Conservation (phyloP, 2,888 invertebrate species). For the Parasteatoda lunata region DNA sequence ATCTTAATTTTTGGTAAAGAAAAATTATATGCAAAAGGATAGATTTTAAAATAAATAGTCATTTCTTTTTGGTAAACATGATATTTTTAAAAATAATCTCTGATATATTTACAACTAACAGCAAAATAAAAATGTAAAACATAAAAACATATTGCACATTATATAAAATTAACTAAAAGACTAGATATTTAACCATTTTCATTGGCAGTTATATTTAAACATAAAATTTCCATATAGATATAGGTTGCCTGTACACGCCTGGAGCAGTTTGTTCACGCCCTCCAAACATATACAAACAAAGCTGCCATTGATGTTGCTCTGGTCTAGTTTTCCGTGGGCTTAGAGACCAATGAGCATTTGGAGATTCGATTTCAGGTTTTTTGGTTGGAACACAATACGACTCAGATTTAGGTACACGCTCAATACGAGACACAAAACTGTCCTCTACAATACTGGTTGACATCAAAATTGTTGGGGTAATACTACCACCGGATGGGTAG, state of each 20-base stretch:
- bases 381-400: background rate
- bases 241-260: slow-evolving; percentile 83
- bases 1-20: no score
- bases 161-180: background rate
- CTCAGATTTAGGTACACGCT: slow-evolving; percentile 13
- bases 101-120: background rate
- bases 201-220: slow-evolving; percentile 56
- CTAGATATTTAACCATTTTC: slow-evolving; percentile 8
- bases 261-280: slow-evolving; percentile 87
- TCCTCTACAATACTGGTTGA: slow-evolving; percentile 57
- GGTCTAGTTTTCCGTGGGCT: slow-evolving; percentile 57
- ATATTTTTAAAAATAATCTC: background rate
- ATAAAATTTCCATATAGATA: slow-evolving; percentile 86
- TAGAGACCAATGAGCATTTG: slow-evolving; percentile 65
- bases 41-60: background rate
- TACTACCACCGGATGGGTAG: slow-evolving; percentile 58
- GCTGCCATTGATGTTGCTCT: slow-evolving; percentile 72
- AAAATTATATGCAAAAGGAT: background rate
- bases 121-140: slow-evolving; percentile 2
- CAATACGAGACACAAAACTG: slow-evolving; percentile 35
- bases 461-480: slow-evolving; percentile 55
- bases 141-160: slow-evolving; percentile 5
- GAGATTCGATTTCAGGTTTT: slow-evolving; percentile 45
- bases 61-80: background rate
- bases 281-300: slow-evolving; percentile 83